Conservation (phyloP, 2,797 vertebrate species). For the Sebastes steindachneri region DNA sequence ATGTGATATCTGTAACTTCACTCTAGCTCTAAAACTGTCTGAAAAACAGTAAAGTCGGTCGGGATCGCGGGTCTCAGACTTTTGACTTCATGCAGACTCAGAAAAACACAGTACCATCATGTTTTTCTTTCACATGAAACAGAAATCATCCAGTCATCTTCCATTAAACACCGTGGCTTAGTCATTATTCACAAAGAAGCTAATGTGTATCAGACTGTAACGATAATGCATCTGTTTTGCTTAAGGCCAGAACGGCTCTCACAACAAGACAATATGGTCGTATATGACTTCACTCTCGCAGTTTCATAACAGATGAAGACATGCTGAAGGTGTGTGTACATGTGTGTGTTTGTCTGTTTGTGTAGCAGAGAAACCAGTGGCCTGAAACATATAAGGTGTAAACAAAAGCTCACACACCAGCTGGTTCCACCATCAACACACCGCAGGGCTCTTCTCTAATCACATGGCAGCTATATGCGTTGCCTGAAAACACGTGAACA, state of each 20-base stretch:
- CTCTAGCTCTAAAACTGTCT: no score
- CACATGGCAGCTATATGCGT: slow-evolving; percentile 15
- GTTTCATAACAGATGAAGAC: slow-evolving; percentile 23
- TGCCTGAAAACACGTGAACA: neutral
- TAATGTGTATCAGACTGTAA: slow-evolving; percentile 13
- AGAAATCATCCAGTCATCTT: slow-evolving; percentile 6
- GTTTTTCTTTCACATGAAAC: neutral
- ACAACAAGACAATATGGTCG: slow-evolving; percentile 11
- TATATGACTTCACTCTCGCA: neutral
- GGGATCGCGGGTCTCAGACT: no score
- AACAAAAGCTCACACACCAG: slow-evolving; percentile 58
- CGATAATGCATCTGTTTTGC: slow-evolving; percentile 34
- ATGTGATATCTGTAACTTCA: no score
- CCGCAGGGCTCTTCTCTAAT: slow-evolving; percentile 28
- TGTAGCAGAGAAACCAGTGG: slow-evolving; percentile 30
- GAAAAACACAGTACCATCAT: neutral
- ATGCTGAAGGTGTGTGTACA: neutral
- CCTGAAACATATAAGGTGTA: slow-evolving; percentile 43
- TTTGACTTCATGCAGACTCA: neutral
- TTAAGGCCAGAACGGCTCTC: slow-evolving; percentile 11
- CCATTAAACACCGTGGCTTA: neutral
- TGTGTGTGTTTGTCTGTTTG: neutral
- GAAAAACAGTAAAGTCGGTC: no score
- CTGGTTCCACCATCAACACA: slow-evolving; percentile 45
- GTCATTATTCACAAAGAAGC: slow-evolving; percentile 29